These are phyloP conservation scores for Lasioglossum malachurum DNA, from an alignment of 2,888 invertebrate species.

Conservation along the genomic window DNA sequence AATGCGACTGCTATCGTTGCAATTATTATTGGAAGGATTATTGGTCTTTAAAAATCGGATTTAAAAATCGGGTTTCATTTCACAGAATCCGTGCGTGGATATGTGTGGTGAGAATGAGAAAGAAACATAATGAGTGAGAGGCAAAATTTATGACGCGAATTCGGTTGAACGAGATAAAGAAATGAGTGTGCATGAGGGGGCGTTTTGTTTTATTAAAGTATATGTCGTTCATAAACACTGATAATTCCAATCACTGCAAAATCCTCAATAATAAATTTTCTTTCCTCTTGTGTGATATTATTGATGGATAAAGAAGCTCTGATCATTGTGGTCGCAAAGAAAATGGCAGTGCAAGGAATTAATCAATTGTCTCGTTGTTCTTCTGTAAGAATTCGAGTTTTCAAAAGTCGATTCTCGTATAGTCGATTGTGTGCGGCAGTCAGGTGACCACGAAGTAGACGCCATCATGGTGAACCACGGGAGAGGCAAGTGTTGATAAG, in stretches of 20 bases:
- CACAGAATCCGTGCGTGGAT: not conserved
- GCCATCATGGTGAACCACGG: not conserved
- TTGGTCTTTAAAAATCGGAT: not conserved
- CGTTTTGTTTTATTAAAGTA: too few species aligned
- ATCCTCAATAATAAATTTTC: too few species aligned
- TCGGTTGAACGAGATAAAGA: too few species aligned
- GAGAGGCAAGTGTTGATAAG: slow-evolving; percentile 41
- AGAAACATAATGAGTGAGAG: too few species aligned
- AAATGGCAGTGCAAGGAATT: not conserved
- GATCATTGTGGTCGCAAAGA: not conserved
- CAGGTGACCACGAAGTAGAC: not conserved
- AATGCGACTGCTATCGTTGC: slow-evolving; percentile 66
- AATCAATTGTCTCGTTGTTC: not conserved
- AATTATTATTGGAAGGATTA: not conserved
- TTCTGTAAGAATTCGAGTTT: not conserved
- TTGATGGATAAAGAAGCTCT: not conserved
- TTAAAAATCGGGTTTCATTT: not conserved
- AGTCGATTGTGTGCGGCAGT: not conserved
- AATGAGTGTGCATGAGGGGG: too few species aligned
- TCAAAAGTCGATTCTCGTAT: not conserved
- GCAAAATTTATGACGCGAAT: too few species aligned
- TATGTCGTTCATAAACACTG: too few species aligned
- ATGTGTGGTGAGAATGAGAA: too few species aligned
- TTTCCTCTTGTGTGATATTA: too few species aligned
- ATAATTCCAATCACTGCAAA: too few species aligned